Evolutionary conservation across 1,140 invertebrate genomes (phyloP).

Genomic region (Neelides sp.): DNA sequence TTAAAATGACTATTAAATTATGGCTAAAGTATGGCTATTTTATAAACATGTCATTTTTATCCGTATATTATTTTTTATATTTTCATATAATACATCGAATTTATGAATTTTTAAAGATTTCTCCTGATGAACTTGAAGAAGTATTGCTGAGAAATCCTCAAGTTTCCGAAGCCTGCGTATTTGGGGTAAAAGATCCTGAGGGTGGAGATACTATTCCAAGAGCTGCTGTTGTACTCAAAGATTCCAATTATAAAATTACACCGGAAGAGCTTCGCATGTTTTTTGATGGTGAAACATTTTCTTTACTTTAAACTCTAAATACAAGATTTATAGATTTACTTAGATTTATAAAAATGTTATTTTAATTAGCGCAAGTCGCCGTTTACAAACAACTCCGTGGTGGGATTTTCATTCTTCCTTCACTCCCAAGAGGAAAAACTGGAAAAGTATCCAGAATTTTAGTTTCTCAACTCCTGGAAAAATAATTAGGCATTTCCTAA

Average conservation of each 20-base stretch:
- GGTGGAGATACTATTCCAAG: conserved; percentile 25
- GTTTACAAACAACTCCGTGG: conserved; percentile 23
- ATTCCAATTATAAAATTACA: conserved; percentile 31
- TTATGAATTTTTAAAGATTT: conserved; percentile 23
- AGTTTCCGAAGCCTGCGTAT: conserved; percentile 39
- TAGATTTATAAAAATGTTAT: background rate
- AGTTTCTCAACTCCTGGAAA: too few species aligned
- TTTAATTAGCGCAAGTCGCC: conserved; percentile 10
- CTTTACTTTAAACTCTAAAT: background rate
- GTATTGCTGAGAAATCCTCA: conserved; percentile 35
- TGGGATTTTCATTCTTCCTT: conserved; percentile 18
- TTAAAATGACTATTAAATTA: background rate
- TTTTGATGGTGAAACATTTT: conserved; percentile 13
- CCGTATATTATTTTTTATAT: background rate
- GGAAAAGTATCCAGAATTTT: conserved; percentile 19
- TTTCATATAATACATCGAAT: background rate
- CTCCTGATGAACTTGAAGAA: conserved; percentile 32
- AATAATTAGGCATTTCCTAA: too few species aligned
- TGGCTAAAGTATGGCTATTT: background rate
- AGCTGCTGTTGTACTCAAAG: conserved; percentile 27
- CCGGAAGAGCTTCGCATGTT: conserved; percentile 18
- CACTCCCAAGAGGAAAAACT: conserved; percentile 20
- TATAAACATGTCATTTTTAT: background rate
- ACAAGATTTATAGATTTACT: background rate
- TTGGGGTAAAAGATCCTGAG: conserved; percentile 38